Evolutionary conservation across 2,888 invertebrate genomes (phyloP).

Genomic region (Agrotis exclamationis): DNA sequence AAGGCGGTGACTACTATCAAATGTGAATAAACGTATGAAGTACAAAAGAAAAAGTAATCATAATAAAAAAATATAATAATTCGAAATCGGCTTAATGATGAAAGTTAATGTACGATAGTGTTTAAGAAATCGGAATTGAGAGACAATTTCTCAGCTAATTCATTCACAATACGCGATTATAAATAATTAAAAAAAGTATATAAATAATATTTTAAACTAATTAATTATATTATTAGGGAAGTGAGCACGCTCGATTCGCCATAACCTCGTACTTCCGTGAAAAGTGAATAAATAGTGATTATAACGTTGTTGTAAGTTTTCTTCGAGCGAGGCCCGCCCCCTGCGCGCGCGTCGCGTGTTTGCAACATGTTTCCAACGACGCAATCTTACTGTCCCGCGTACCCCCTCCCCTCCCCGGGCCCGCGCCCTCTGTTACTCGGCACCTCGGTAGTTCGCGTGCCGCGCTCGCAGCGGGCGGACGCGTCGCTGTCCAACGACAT

Average conservation of each 20-base stretch:
- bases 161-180: slow-evolving; percentile 66
- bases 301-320: slow-evolving; percentile 74
- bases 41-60: slow-evolving; percentile 85
- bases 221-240: slow-evolving; percentile 65
- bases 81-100: slow-evolving; percentile 84
- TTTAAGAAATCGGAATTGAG: slow-evolving; percentile 87
- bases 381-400: neutral
- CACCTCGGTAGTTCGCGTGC: neutral
- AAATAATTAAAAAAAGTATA: slow-evolving; percentile 55
- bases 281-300: slow-evolving; percentile 69
- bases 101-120: slow-evolving; percentile 80
- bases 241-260: slow-evolving; percentile 72
- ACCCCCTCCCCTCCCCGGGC: no score
- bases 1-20: slow-evolving; percentile 77
- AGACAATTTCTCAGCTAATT: slow-evolving; percentile 70
- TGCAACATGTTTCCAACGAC: neutral
- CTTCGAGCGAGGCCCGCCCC: slow-evolving; percentile 46
- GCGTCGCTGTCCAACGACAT: slow-evolving; percentile 77
- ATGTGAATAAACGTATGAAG: slow-evolving; percentile 77
- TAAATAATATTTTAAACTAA: slow-evolving; percentile 64
- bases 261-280: slow-evolving; percentile 76
- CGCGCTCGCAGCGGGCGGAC: slow-evolving; percentile 36
- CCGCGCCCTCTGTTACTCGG: no score
- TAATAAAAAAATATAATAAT: slow-evolving; percentile 78
- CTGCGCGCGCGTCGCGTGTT: slow-evolving; percentile 35